phyloP scores from a whole-genome alignment of 2,888 invertebrate species.

The Dolomedes plantarius region DNA sequence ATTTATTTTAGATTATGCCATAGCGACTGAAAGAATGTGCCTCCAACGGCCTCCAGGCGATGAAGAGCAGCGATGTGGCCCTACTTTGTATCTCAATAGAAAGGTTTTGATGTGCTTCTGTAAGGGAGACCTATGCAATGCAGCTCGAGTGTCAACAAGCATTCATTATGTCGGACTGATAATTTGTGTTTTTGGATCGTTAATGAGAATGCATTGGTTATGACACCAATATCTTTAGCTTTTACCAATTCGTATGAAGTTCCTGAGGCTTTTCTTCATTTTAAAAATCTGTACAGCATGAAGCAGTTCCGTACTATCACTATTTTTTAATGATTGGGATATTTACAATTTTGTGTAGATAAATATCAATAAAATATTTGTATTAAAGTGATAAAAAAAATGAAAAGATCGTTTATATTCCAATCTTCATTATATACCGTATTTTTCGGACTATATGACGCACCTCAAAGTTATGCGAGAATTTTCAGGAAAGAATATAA shows the following conservation, averaged over 20 bases:
- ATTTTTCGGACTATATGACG: too few relatives aligned
- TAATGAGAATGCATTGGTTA: not conserved
- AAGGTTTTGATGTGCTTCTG: slow-evolving; percentile 92
- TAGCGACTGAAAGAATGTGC: slow-evolving; percentile 91
- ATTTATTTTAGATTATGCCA: slow-evolving; percentile 85
- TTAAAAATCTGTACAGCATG: too few relatives aligned
- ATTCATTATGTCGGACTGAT: not conserved
- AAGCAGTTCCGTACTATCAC: too few relatives aligned
- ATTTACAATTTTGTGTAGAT: too few relatives aligned
- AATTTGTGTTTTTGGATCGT: not conserved
- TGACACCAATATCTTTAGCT: not conserved
- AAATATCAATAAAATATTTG: too few relatives aligned
- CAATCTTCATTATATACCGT: too few relatives aligned
- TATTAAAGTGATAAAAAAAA: too few relatives aligned
- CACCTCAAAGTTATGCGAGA: too few relatives aligned
- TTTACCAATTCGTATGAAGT: not conserved
- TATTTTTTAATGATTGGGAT: too few relatives aligned
- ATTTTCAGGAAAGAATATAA: too few relatives aligned
- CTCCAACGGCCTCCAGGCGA: slow-evolving; percentile 91
- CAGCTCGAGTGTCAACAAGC: not conserved
- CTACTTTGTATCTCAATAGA: slow-evolving; percentile 84
- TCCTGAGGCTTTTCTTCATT: too few relatives aligned
- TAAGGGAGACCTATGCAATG: slow-evolving; percentile 90
- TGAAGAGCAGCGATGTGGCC: slow-evolving; percentile 91
- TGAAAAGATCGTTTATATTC: too few relatives aligned